These are phyloP conservation scores for Rhombomys opimus DNA, from an alignment of 2,113 vertebrate genomes.

Conservation along the genomic window DNA sequence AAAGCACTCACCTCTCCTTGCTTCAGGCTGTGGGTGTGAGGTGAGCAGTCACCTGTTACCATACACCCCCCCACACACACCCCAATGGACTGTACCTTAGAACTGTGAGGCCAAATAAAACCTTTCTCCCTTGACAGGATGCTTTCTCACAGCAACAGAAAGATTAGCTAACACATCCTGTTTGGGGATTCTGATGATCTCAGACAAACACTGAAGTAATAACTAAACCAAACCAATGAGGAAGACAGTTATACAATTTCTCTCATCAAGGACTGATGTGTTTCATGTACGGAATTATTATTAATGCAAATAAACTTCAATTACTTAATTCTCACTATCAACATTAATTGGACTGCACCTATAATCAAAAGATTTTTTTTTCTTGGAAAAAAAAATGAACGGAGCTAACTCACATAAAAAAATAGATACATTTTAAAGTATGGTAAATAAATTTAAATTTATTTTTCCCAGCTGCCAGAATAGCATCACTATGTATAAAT, in stretches of 20 bases:
- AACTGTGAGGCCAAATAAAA: neutral
- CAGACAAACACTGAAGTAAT: neutral
- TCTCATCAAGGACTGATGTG: neutral
- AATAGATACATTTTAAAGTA: neutral
- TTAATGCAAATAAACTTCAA: neutral
- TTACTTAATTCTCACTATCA: conserved; percentile 22
- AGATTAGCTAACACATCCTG: neutral
- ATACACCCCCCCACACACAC: neutral
- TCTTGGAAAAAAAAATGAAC: conserved; percentile 11
- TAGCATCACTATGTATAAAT: neutral
- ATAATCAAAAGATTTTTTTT: neutral
- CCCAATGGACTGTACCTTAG: neutral
- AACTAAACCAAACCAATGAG: neutral
- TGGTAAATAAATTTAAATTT: neutral
- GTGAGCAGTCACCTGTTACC: neutral
- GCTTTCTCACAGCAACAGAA: too few species aligned
- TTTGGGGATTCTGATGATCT: neutral
- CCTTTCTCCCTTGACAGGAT: neutral
- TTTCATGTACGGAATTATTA: neutral
- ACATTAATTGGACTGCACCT: neutral
- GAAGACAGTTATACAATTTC: neutral
- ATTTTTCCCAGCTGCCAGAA: neutral
- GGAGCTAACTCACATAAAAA: neutral
- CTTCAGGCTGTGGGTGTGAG: neutral
- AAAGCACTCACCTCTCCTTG: neutral